These are phyloP conservation scores for Podarcis cretensis DNA, from an alignment of 2,113 vertebrate species.

Conservation along the genomic window DNA sequence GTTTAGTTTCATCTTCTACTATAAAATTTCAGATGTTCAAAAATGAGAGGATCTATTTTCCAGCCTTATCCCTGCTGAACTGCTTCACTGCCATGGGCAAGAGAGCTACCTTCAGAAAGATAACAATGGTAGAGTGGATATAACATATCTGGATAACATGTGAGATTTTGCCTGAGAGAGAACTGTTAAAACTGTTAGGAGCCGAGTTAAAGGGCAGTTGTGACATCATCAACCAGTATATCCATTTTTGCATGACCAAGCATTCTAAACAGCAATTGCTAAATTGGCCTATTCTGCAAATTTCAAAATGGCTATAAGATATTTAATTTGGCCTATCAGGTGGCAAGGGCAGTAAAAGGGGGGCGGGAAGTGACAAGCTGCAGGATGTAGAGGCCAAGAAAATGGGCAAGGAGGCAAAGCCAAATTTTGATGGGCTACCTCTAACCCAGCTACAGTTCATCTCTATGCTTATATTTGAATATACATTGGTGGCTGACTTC, in stretches of 20 bases:
- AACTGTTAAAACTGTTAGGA: not conserved
- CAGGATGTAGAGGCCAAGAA: not conserved
- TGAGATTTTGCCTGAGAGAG: not conserved
- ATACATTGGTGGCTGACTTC: not conserved
- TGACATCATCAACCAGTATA: no score
- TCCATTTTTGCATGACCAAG: not conserved
- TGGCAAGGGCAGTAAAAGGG: not conserved
- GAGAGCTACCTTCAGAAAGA: not conserved
- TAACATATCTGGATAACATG: not conserved
- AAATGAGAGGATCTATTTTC: not conserved
- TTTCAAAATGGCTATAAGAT: not conserved
- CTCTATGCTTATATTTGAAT: not conserved
- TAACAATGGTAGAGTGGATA: not conserved
- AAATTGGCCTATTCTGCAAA: not conserved
- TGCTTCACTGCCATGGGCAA: not conserved
- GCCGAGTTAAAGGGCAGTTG: not conserved
- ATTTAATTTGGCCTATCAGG: not conserved
- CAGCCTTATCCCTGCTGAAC: not conserved
- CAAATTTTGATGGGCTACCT: not conserved
- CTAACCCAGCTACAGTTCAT: not conserved
- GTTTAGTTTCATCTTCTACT: slow-evolving; percentile 21
- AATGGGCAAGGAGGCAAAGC: not conserved
- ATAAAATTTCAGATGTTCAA: not conserved
- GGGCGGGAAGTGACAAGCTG: not conserved
- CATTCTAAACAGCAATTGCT: not conserved